Conservation (phyloP, 2,888 invertebrate species). For the Acanthosepion esculentum region DNA sequence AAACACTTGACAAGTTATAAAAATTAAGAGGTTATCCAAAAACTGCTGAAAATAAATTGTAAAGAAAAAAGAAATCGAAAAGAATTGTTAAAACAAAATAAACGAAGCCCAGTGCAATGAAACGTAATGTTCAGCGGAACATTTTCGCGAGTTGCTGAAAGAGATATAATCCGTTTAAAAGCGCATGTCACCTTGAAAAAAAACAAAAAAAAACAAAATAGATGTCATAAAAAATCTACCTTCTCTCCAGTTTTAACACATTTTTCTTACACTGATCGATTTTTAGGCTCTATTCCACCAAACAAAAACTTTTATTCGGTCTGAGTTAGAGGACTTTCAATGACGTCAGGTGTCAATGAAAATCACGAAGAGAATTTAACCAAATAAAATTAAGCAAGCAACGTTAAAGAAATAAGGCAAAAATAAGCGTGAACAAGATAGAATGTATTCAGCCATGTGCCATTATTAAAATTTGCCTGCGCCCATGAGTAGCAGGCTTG, state of each 20-base stretch:
- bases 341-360: neutral
- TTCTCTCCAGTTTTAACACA: neutral
- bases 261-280: neutral
- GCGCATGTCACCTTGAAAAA: neutral
- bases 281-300: neutral
- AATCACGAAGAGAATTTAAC: too few relatives aligned
- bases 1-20: neutral
- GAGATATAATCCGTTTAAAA: neutral
- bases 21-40: neutral
- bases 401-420: neutral
- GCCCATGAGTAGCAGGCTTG: too few relatives aligned
- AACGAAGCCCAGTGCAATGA: neutral
- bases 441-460: too few relatives aligned
- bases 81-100: neutral
- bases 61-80: neutral
- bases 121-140: neutral
- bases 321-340: neutral
- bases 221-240: too few relatives aligned
- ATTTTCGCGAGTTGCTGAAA: neutral
- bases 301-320: neutral
- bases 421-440: neutral
- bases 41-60: too few relatives aligned
- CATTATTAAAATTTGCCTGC: too few relatives aligned
- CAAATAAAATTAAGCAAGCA: neutral
- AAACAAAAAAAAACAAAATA: too few relatives aligned